Base-by-base conservation (phyloP, 2,113 vertebrate genomes). In the Phylloscopus whistleri region DNA sequence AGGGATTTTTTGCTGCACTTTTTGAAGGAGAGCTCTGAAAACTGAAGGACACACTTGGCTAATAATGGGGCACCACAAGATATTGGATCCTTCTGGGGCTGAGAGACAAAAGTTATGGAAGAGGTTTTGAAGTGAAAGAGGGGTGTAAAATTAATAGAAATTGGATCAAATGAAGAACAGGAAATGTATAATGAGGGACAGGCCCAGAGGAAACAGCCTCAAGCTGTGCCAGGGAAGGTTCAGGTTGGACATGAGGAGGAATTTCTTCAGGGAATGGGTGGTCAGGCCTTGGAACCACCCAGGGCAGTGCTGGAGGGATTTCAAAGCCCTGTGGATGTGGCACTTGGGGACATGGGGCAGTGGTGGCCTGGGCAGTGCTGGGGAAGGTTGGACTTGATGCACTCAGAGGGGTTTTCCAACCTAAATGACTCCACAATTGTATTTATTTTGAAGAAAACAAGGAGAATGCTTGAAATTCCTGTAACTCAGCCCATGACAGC, bases 321-420 rank as follows among this genome's bases (percentile, higher is more conserved):
- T 62, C 2, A 7, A 6, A 49, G 20, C 30, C 60, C 43, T 58
- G n/a, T 23, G 69, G 1, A 41, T 3, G 70, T 58, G 72, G 60
- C 83, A 67, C 60, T 7, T 20, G 82, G 70, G 58, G 58, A 64
- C 49, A 28, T 0, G 35, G 23, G 60, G 5, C 53, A 68, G 41
- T 41, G 41, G 41, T 41, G 41, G 26, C 41, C 41, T 16, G 1
- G 62, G 63, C 78, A 59, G 44, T 4, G 79, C 46, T 52, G 46
- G 39, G 41, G 48, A 7, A 26, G 0, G 13, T 0, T 43, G 43
- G 43, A 26, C 69, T 17, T 20, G 0, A 19, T 16, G 70, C 24
- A 8, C 30, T 66, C 43, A 58, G 24, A 49, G 35, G n/a, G 23
- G 4, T 35, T 76, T 44, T 59, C 84, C 53, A 68, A 13, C 21